Evolutionary conservation across 2,113 vertebrate species (phyloP), one percentile per base, ranked within the genome.

Genomic region (Sigmodon hispidus): DNA sequence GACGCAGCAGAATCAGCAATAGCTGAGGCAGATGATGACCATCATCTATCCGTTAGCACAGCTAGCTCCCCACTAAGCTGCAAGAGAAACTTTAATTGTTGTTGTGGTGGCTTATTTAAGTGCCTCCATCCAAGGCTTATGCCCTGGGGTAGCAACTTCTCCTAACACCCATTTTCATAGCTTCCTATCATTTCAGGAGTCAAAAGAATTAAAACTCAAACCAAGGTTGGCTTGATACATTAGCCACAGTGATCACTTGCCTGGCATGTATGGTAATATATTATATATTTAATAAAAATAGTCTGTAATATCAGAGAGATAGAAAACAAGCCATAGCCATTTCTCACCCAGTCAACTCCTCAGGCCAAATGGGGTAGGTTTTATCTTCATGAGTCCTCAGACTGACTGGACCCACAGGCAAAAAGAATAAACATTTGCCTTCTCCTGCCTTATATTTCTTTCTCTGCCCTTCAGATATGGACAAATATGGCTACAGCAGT

Each of bases 71-170:
- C 31, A 67, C 31, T 76, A 83, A 89, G n/a, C 80, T 90, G 59
- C 87, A 95, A 89, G 83, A 79, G 77, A 91, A 92, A 89, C 91
- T 90, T 84, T 94, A 83, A 86, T 92, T 87, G 55, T 31, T 85
- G 55, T 77, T 57, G 12, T 48, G 95, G 61, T 36, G 34, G 50
- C 90, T 95, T 91, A 50, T 80, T 96, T 89, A 16, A 3, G 9
- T 92, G 50, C 29, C 87, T 91, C 89, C 84, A 79, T 89, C 79
- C 90, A 90, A 50, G 24, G 9, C 36, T 73, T 89, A 19, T 26
- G 69, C 43, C 52, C 45, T 67, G 45, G 36, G 59, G 24, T 45
- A 36, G 24, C 75, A 52, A 12, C 80, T 84, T 36, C 61, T 83
- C 69, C 50, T 59, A 90, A 76, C 50, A 87, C 40, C 59, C 48